phyloP scores from a whole-genome alignment of 2,113 vertebrate species.

The Azemiops feae region DNA sequence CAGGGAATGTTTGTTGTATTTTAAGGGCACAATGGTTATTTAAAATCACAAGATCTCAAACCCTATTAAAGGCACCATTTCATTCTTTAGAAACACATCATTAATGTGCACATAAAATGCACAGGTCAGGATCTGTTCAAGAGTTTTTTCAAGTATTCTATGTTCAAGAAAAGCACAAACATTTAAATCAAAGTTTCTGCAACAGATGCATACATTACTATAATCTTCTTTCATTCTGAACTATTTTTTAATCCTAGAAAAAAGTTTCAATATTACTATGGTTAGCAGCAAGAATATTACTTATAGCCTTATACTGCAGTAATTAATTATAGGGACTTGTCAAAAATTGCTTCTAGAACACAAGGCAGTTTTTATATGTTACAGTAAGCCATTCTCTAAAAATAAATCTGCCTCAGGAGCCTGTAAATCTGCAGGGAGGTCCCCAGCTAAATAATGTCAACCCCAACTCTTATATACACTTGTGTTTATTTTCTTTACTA shows the following conservation, averaged over 20 bases:
- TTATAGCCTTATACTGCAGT: neutral
- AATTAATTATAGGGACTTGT: neutral
- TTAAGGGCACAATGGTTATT: neutral
- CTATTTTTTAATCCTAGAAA: neutral
- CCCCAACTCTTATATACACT: neutral
- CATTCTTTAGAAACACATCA: neutral
- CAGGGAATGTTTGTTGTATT: neutral
- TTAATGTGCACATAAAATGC: neutral
- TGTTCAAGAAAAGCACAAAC: neutral
- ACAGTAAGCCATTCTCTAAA: neutral
- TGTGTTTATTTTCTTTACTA: neutral
- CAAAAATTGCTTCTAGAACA: neutral
- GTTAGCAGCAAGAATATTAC: neutral
- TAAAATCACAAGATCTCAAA: neutral
- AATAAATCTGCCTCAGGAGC: neutral
- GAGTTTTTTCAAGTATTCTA: neutral
- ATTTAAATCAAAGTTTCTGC: neutral
- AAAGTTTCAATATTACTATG: neutral
- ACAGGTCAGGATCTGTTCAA: neutral
- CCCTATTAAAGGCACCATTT: neutral
- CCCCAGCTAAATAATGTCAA: neutral
- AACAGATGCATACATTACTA: neutral
- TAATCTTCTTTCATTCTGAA: neutral
- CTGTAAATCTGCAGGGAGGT: neutral
- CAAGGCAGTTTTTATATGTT: neutral